Evolutionary conservation across 2,888 invertebrate genomes (phyloP), one percentile per base, ranked within the genome.

Genomic region (Drosophila planitibia): DNA sequence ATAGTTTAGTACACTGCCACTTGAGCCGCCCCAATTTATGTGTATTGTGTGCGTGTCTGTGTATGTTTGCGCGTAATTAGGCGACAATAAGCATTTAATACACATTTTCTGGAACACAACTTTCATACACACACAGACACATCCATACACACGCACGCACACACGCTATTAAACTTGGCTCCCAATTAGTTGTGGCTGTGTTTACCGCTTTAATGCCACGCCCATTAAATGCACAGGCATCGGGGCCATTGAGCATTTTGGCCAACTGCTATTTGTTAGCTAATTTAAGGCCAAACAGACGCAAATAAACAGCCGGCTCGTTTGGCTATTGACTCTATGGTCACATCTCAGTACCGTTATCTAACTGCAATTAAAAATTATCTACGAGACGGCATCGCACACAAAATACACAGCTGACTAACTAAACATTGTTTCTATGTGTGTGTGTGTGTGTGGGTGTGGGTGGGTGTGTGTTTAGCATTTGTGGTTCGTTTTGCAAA

Each of bases 81-180:
- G 91, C 89, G 90, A 84, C 91, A 89, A 87, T 91, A 91, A 85
- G 89, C 88, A 89, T 90, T 87, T 90, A 90, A 90, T 91, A 90
- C 83, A 85, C 85, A 89, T 89, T 89, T 87, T 75, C 82, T 76
- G 57, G 28, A 69, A 73, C 66, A 82, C 58, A 70, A 53, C 66
- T 52, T 16, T 35, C 65, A 59, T 39, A 55, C 30, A 54, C 33
- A 52, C 12, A 35, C 59, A 55, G 30, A 58, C 47, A 14, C 10
- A 44, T 16, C 4, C 25, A 32, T 4, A 61, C 49, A 47, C 3
- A n/a, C 7, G 37, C 32, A 47, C 44, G 41, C 25, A 61, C 55
- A 68, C 49, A 60, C 58, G 58, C 49, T 55, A 61, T 57, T 54
- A 55, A 57, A 39, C 39, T 61, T 58, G 41, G 61, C 33, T 70